Base-by-base conservation (phyloP, 2,888 invertebrate species). In the Tuta absoluta region DNA sequence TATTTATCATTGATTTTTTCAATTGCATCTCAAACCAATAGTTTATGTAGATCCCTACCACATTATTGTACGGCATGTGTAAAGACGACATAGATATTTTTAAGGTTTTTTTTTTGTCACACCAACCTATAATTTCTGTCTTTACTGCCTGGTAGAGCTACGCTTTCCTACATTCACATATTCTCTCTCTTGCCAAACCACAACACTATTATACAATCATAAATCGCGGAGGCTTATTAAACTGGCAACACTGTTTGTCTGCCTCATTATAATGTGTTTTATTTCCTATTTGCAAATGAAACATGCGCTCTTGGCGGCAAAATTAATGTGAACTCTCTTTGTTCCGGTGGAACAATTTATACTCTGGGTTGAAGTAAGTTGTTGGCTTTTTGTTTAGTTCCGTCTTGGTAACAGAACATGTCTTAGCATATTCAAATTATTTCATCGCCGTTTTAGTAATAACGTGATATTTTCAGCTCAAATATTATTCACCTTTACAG, bases 161-260 rank as follows among this genome's bases (percentile, higher is more conserved):
- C n/a, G n/a, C 33, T 12, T 51, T 45, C 63, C 63, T n/a, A 45
- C 63, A 41, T 63, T 45, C 63, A 63, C 45, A n/a, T 28, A 12
- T 60, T 64, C 64, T 19, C 21, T 0, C 21, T 62, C 24, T 12
- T 45, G 2, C 21, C 65, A 57, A 66, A 69, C 66, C 65, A 57
- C 63, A 66, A 62, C 63, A 66, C 65, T 70, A 69, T 73, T 73
- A 74, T 71, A 69, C 73, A 69, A 68, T 66, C 71, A 72, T 77
- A 77, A 76, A 76, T 75, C 70, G 69, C 66, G 65, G 68, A 59
- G 67, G 73, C 73, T 77, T 77, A 77, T 77, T 76, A 77, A 73
- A 67, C 72, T 71, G 70, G 72, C 75, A 72, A 68, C 71, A 66
- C 60, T 71, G 73, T 73, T 71, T 69, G 71, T 69, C 66, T 67